Evolutionary conservation across 2,797 vertebrate genomes (phyloP).

Genomic region (Microctenopoma stevenorrisi): DNA sequence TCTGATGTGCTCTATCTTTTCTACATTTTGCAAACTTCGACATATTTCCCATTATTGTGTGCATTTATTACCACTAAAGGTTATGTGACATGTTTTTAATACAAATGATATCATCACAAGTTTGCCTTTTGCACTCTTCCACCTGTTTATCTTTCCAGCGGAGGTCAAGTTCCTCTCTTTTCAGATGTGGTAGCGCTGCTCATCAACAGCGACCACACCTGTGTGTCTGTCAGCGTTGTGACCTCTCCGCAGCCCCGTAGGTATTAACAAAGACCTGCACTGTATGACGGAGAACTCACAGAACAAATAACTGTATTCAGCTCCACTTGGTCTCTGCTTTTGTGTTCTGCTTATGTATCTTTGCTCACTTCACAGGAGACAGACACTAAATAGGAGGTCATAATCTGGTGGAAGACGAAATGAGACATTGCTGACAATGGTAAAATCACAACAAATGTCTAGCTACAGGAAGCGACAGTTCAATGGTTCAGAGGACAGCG

Average conservation of each 20-base stretch:
- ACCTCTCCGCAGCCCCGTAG: slow-evolving; percentile 44
- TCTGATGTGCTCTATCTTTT: too few species aligned
- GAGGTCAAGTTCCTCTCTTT: slow-evolving; percentile 55
- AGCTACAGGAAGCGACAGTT: slow-evolving; percentile 61
- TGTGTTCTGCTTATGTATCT: slow-evolving; percentile 26
- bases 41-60: neutral
- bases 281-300: slow-evolving; percentile 49
- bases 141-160: neutral
- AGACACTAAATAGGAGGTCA: slow-evolving; percentile 41
- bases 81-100: neutral
- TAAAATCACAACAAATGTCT: slow-evolving; percentile 66
- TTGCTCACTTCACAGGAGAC: slow-evolving; percentile 20
- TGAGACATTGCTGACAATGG: slow-evolving; percentile 59
- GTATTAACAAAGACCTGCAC: slow-evolving; percentile 60
- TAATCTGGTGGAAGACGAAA: slow-evolving; percentile 48
- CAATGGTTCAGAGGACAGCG: slow-evolving; percentile 25
- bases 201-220: slow-evolving; percentile 71
- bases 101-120: neutral
- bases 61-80: neutral
- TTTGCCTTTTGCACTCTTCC: neutral
- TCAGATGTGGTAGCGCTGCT: slow-evolving; percentile 48
- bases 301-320: slow-evolving; percentile 76
- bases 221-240: slow-evolving; percentile 63
- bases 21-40: too few species aligned
- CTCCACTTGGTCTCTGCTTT: slow-evolving; percentile 33